Evolutionary conservation across 2,797 vertebrate genomes (phyloP), one percentile per base, ranked within the genome.

Genomic region (Cryptoblepharus egeriae): DNA sequence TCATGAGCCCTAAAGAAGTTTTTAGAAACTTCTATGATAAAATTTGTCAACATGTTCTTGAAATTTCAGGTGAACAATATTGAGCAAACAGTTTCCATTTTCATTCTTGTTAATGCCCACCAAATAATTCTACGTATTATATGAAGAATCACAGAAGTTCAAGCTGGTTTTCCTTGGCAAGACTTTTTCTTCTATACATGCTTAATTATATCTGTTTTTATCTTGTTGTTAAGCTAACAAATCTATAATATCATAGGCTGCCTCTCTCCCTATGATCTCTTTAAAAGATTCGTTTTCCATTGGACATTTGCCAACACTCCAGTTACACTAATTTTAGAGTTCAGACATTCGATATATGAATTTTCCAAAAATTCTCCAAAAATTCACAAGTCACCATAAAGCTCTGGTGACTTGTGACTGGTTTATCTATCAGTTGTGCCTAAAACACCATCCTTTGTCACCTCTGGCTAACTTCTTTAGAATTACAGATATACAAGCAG

Each of bases 101-200:
- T 24, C 13, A 39, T 79, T n/a, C 10, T 69, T 79, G 12, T 3
- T 58, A 3, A 37, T n/a, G 39, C 9, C 20, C 35, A 9, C 42
- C 77, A 79, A n/a, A 69, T 55, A 42, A 79, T 70, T 70, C 55
- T 32, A 9, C 42, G 16, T n/a, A 61, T 49, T 63, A 80, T 28
- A 63, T 37, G 42, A 35, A 80, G 15, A 12, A 57, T 39, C 15
- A 30, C 3, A 24, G 37, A 32, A 72, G n/a, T 39, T n/a, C 22
- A 80, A 72, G 9, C 28, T 49, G 20, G 16, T 28, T 32, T 69
- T 58, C 52, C 15, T 32, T 11, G 45, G 9, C 32, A 69, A 79
- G 55, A 35, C 67, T 58, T 70, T 3, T 79, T 79, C 67, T 79
- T 71, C n/a, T 79, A n/a, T n/a, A 3, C 42, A 55, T 24, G 16